These are phyloP conservation scores for Euplexia lucipara DNA, from an alignment of 2,888 invertebrate genomes.

Conservation along the genomic window DNA sequence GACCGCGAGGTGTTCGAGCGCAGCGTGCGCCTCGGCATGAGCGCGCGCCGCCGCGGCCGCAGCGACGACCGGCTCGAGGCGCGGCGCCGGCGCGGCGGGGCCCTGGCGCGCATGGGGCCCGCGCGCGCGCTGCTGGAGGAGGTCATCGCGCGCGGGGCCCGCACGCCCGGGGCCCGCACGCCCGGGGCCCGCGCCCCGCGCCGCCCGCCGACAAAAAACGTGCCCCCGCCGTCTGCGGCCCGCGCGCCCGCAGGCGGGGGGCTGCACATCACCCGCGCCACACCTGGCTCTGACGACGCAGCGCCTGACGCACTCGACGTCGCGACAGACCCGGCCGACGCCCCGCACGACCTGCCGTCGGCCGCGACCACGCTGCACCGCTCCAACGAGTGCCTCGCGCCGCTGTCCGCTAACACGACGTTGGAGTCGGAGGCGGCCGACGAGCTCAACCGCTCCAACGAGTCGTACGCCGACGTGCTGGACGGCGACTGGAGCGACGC, in stretches of 20 bases:
- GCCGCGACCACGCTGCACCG: constrained; percentile 70
- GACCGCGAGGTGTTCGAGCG: constrained; percentile 93
- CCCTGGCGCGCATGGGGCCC: constrained; percentile 43
- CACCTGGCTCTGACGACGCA: constrained; percentile 82
- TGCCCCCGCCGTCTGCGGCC: constrained; percentile 93
- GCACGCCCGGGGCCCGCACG: constrained; percentile 33
- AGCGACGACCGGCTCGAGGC: constrained; percentile 73
- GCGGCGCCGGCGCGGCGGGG: constrained; percentile 60
- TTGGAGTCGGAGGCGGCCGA: constrained; percentile 80
- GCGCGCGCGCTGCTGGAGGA: constrained; percentile 89
- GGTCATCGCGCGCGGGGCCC: constrained; percentile 92
- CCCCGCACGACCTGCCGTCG: constrained; percentile 74
- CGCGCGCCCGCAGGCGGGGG: constrained; percentile 89
- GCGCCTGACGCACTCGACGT: neutral
- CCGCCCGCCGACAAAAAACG: constrained; percentile 93
- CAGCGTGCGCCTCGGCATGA: constrained; percentile 95
- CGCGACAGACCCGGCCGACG: constrained; percentile 5
- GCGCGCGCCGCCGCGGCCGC: constrained; percentile 64
- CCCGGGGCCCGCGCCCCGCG: constrained; percentile 85
- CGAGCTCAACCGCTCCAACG: constrained; percentile 87
- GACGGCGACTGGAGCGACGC: constrained; percentile 85
- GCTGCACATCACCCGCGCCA: constrained; percentile 72
- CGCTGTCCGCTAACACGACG: constrained; percentile 79
- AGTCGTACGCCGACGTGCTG: constrained; percentile 85
- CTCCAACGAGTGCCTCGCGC: constrained; percentile 88